These are phyloP conservation scores for Lacerta bilineata DNA, from an alignment of 2,797 vertebrate genomes.

Conservation along the genomic window DNA sequence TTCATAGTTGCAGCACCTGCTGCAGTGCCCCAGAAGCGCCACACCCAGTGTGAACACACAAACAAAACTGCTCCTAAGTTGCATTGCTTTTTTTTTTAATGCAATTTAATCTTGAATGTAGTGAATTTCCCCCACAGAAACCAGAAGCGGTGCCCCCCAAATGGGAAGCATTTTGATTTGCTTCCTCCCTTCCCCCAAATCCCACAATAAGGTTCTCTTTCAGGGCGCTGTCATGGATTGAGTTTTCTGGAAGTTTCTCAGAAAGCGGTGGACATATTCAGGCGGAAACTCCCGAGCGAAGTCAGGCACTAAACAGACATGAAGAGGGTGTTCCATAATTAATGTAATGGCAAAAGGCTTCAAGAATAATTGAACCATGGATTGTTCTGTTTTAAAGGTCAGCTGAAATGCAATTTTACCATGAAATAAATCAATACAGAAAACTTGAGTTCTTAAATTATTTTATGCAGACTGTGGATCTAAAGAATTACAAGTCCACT, in stretches of 20 bases:
- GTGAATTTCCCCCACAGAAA: not conserved
- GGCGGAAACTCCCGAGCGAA: conserved; percentile 56
- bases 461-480: not conserved
- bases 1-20: no score
- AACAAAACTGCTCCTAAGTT: no score
- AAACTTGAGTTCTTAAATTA: conserved; percentile 42
- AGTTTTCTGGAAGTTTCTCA: conserved; percentile 61
- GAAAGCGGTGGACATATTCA: conserved; percentile 56
- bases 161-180: not conserved
- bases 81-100: not conserved
- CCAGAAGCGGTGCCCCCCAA: not conserved
- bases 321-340: conserved; percentile 60
- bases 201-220: conserved; percentile 24
- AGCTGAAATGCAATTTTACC: conserved; percentile 73
- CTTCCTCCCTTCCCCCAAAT: not conserved
- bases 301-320: conserved; percentile 55
- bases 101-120: conserved; percentile 69
- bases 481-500: not conserved
- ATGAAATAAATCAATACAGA: conserved; percentile 73
- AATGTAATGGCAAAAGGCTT: conserved; percentile 63
- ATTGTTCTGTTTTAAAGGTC: conserved; percentile 74
- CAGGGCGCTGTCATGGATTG: not conserved
- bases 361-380: conserved; percentile 71
- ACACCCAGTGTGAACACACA: no score
- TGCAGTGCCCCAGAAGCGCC: no score